Conservation (phyloP, 2,797 vertebrate species). For the Enoplosus armatus region DNA sequence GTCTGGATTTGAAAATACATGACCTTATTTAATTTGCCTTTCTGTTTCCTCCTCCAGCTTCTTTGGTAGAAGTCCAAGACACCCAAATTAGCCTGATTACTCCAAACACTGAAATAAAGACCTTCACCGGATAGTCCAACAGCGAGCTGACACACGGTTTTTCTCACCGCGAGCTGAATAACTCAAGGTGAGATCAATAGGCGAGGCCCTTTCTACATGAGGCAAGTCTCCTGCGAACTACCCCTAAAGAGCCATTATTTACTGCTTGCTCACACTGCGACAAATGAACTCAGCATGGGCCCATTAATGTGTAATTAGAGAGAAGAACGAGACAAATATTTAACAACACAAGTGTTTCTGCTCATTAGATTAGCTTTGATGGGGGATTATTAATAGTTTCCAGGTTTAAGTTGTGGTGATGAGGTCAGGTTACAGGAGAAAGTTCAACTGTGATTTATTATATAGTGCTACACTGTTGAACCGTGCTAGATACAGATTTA, state of each 20-base stretch:
- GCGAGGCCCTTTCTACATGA: slow-evolving; percentile 55
- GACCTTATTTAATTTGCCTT: slow-evolving; percentile 41
- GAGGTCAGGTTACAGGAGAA: slow-evolving; percentile 37
- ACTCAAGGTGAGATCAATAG: slow-evolving; percentile 74
- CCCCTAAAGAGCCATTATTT: slow-evolving; percentile 75
- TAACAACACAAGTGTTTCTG: slow-evolving; percentile 66
- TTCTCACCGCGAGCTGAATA: slow-evolving; percentile 55
- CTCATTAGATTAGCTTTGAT: slow-evolving; percentile 62
- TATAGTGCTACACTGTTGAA: neutral
- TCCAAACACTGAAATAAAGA: slow-evolving; percentile 67
- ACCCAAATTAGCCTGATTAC: slow-evolving; percentile 68
- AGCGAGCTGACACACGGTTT: slow-evolving; percentile 54
- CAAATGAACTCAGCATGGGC: slow-evolving; percentile 75
- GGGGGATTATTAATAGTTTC: slow-evolving; percentile 54
- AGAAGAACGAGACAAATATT: slow-evolving; percentile 76
- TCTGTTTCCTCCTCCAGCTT: slow-evolving; percentile 21
- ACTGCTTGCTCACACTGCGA: slow-evolving; percentile 65
- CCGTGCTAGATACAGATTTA: neutral
- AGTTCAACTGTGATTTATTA: slow-evolving; percentile 37
- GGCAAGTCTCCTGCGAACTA: slow-evolving; percentile 52
- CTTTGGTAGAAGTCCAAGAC: slow-evolving; percentile 40
- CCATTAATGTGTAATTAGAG: slow-evolving; percentile 82
- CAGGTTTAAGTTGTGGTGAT: slow-evolving; percentile 30
- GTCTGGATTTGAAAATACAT: slow-evolving; percentile 54
- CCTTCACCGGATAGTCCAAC: slow-evolving; percentile 52